Base-by-base conservation (phyloP, 1,140 invertebrate species). In the Caerostris darwini region DNA sequence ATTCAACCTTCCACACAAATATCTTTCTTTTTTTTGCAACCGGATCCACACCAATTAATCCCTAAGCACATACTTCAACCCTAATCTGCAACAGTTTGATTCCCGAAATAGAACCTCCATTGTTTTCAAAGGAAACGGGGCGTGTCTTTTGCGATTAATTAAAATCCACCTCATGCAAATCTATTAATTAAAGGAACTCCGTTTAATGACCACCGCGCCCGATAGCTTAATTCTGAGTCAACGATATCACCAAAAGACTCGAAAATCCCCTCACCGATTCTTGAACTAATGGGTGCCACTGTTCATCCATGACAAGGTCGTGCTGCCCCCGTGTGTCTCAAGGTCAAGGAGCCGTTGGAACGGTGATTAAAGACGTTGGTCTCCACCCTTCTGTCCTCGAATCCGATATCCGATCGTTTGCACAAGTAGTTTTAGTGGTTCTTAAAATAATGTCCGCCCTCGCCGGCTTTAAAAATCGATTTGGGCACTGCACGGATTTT, bases 341-440 rank as follows among this genome's bases (percentile, higher is more conserved):
- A 85, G 83, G 83, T 85, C 83, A 85, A 85, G 83, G 83, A 85
- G 83, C 83, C 83, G 58, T 56, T 56, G 57, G 56, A 85, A 58
- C 83, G 50, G 88, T 67, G 64, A 71, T 90, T 90, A 71, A 57
- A 56, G 67, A 91, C 17, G 64, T 19, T 34, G 69, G 90, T 91
- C 90, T 81, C 90, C 90, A 82, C 90, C 90, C 69, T 58, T 77
- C 34, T 91, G 90, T 81, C 90, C 90, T 91, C 90, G 90, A 56
- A 19, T 59, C 17, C 83, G 83, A 58, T 85, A 85, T 85, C 83
- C 83, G 83, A 85, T 85, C 83, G 19, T 56, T 12, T 6, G 17
- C 56, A 59, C 83, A 85, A 85, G 83, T 85, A 56, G 61, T 64
- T 64, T 64, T 8, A 17, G 83, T 34, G 34, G 57, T 10, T 34